Conservation (phyloP, 2,113 vertebrate species). For the Castor canadensis region DNA sequence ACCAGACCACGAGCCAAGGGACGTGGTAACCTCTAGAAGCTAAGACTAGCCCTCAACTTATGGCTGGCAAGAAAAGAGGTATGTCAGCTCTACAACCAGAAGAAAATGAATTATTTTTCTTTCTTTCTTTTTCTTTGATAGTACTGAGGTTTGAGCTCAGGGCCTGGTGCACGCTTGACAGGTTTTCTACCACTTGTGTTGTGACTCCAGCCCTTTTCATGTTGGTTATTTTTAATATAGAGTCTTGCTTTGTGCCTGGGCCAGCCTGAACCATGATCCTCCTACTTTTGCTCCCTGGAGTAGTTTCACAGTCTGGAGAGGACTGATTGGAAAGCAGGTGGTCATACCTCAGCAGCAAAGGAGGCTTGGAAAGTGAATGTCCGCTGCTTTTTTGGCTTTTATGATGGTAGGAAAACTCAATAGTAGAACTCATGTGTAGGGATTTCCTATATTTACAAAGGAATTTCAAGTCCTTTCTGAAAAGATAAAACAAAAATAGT, state of each 20-base stretch:
- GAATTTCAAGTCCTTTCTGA: neutral
- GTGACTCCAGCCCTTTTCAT: too few species aligned
- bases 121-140: too few species aligned
- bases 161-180: too few species aligned
- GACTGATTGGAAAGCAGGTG: neutral
- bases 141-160: too few species aligned
- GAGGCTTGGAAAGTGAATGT: neutral
- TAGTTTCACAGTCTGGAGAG: slow-evolving; percentile 42
- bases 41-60: neutral
- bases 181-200: too few species aligned
- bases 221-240: too few species aligned
- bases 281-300: too few species aligned
- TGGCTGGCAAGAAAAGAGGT: neutral
- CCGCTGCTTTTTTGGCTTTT: neutral
- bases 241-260: too few species aligned
- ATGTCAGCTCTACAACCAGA: neutral
- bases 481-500: neutral
- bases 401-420: neutral
- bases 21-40: neutral
- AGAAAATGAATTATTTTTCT: neutral
- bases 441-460: neutral
- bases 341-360: neutral
- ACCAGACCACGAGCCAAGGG: neutral
- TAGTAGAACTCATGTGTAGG: neutral
- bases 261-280: too few species aligned